Base-by-base conservation (phyloP, 2,113 vertebrate genomes). In the Toxotes jaculatrix region DNA sequence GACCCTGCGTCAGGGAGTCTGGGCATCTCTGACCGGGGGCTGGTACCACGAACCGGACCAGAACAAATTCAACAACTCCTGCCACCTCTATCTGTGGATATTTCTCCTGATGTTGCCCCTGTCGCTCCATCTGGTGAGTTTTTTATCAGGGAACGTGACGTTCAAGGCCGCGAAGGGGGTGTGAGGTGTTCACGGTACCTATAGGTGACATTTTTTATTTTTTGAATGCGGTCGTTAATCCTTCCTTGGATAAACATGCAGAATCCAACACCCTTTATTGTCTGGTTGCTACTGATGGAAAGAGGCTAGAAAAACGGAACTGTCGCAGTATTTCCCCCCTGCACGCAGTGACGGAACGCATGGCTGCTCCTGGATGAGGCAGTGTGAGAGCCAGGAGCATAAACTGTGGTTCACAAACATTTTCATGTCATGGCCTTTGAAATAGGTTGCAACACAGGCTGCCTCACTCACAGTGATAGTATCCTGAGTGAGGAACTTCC, bases 11-110 rank as follows among this genome's bases (percentile, higher is more conserved):
- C 97, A 98, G 94, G 97, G 98, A 74, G 96, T 98, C 67, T 99
- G 98, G 98, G 98, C 98, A 89, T 97, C 97, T 60, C 92, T 98
- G 87, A 99, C 97, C 10, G 98, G 97, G 21, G 98, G 97, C 84
- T 99, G 97, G 97, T 99, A 97, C 91, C 96, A 98, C 87, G 98
- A 99, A 90, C 98, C 98, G n/a, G 97, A 98, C 85, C 96, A 97
- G 90, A 97, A 97, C 87, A 97, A 95, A 95, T 99, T 99, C 93
- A 97, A 97, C 91, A 99, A 98, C 94, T 98, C 96, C 72, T 98
- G 96, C 89, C 98, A 99, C 76, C 97, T 98, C 70, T 99, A 99
- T 95, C 91, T 99, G 89, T 99, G 97, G 98, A 95, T 99, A 40
- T 98, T 98, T 77, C 94, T 99, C 89, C 95, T 99, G 56, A 94